These are phyloP conservation scores for Drosophila auraria DNA, from an alignment of 1,140 invertebrate genomes.

Conservation along the genomic window DNA sequence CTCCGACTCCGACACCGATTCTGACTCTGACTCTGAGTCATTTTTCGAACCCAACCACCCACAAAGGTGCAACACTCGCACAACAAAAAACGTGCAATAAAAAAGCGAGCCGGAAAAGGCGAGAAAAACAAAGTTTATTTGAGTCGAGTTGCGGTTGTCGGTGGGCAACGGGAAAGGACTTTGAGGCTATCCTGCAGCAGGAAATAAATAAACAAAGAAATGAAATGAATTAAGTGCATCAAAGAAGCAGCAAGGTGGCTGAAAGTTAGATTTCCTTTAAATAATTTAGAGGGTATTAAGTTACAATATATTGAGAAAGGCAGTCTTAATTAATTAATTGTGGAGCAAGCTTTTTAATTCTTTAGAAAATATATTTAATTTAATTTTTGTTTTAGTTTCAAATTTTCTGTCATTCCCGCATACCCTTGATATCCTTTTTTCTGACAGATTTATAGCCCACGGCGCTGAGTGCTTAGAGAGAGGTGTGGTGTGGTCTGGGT, in stretches of 20 bases:
- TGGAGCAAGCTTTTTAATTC: no score
- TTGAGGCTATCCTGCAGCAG: slow-evolving; percentile 3
- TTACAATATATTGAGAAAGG: background rate
- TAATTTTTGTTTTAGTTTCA: background rate
- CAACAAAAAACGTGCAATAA: slow-evolving; percentile 22
- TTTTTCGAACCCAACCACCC: slow-evolving; percentile 13
- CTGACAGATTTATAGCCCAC: slow-evolving; percentile 23
- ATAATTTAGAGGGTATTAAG: background rate
- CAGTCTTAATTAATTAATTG: no score
- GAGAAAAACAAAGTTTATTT: slow-evolving; percentile 50
- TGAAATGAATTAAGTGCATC: slow-evolving; percentile 1
- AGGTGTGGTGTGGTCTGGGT: no score
- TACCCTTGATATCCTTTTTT: slow-evolving; percentile 14
- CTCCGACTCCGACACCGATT: background rate
- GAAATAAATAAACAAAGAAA: slow-evolving; percentile 15
- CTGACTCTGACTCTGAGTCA: background rate
- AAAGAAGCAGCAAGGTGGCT: no score
- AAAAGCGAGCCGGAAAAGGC: slow-evolving; percentile 30
- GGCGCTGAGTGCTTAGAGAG: slow-evolving; percentile 12
- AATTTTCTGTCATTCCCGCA: background rate
- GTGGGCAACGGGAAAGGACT: slow-evolving; percentile 6
- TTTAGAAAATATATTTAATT: background rate
- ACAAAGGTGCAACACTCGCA: slow-evolving; percentile 46
- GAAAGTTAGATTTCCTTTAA: background rate
- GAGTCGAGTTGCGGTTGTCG: slow-evolving; percentile 24